Evolutionary conservation across 2,113 vertebrate species (phyloP).

Genomic region (Mustelus asterias): DNA sequence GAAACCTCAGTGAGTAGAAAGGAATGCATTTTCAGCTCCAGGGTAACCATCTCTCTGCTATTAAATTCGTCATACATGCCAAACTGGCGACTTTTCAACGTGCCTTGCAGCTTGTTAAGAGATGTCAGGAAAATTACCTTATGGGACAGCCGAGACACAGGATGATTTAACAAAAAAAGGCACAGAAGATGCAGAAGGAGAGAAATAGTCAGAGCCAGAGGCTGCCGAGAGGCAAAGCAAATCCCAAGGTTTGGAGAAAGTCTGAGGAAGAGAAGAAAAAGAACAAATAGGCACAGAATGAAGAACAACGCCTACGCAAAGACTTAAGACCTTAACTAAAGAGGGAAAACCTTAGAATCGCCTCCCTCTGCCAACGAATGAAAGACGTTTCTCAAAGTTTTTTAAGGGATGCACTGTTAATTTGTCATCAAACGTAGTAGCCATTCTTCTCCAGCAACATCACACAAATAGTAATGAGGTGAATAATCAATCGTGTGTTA

Average conservation of each 20-base stretch:
- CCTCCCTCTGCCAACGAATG: background rate
- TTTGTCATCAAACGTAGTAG: background rate
- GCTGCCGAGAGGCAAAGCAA: slow-evolving; percentile 42
- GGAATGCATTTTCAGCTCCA: slow-evolving; percentile 12
- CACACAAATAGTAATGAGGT: background rate
- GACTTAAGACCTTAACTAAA: background rate
- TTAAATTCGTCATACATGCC: slow-evolving; percentile 30
- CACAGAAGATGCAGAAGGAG: background rate
- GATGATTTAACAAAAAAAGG: slow-evolving; percentile 2
- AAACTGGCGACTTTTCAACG: slow-evolving; percentile 3
- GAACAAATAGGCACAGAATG: slow-evolving; percentile 36
- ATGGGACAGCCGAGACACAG: background rate
- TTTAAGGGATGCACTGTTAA: background rate
- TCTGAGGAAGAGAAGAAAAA: slow-evolving; percentile 41
- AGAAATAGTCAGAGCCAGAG: slow-evolving; percentile 28
- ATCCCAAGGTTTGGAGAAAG: slow-evolving; percentile 42
- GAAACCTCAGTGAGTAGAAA: slow-evolving; percentile 14
- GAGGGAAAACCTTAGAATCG: background rate
- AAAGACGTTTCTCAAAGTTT: background rate
- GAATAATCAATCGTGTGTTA: background rate
- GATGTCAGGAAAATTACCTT: background rate
- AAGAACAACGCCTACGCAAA: background rate
- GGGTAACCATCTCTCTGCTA: background rate
- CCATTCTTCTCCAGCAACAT: background rate
- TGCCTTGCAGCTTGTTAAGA: background rate